A percentile compares a stretch with the other conserved stretches of the same genome.
Conservation (phyloP, 2,797 vertebrate genomes). For the Euphonia xanthogaster region DNA sequence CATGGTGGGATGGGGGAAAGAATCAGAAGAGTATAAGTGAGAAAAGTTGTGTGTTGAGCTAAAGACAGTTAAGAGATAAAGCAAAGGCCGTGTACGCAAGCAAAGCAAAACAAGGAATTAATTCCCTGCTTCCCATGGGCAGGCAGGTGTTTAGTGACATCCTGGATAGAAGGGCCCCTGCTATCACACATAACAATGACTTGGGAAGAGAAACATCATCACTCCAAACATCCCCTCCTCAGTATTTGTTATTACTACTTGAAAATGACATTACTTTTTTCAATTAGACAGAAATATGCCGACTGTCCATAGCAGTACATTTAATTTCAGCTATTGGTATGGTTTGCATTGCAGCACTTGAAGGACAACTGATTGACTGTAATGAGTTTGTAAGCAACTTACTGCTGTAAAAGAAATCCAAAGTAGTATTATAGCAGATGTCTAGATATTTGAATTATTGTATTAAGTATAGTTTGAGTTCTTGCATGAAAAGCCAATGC, state of each 20-base stretch:
- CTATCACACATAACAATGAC: background rate
- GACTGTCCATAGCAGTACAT: background rate
- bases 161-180: background rate
- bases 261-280: background rate
- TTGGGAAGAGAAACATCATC: background rate
- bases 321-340: background rate
- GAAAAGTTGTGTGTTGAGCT: background rate
- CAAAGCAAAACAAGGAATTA: background rate
- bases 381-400: background rate
- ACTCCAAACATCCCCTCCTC: background rate
- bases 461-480: background rate
- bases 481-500: background rate
- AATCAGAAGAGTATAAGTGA: background rate
- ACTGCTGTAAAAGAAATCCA: background rate
- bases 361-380: background rate
- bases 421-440: background rate
- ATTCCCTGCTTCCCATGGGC: background rate
- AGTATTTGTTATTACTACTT: background rate
- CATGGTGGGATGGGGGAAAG: background rate
- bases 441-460: background rate
- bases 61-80: background rate
- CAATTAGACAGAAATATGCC: background rate
- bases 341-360: background rate
- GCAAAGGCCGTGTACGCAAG: fast-evolving
- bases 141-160: background rate